Conservation (phyloP, 2,113 vertebrate species). For the Silurus asotus region DNA sequence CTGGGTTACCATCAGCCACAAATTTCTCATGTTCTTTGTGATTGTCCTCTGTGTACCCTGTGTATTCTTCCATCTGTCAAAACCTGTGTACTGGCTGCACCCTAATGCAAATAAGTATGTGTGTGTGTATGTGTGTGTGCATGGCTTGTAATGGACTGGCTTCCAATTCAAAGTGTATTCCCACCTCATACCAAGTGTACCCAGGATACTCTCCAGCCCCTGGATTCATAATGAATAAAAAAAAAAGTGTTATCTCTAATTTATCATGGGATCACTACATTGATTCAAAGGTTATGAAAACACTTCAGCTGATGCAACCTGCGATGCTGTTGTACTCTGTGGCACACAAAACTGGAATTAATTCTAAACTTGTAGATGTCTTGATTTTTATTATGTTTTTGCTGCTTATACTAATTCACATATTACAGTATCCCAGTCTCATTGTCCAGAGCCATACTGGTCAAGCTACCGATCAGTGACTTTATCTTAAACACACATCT, state of each 20-base stretch:
- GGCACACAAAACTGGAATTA: conserved; percentile 1
- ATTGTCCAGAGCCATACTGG: neutral
- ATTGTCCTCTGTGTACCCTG: neutral
- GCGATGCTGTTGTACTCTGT: neutral
- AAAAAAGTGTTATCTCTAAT: neutral
- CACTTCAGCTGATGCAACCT: neutral
- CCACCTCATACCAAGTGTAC: neutral
- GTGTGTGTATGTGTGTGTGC: conserved; percentile 3
- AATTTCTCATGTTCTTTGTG: neutral
- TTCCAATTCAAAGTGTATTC: neutral
- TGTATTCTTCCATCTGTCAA: neutral
- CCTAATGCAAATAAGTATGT: neutral
- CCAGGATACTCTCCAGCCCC: neutral
- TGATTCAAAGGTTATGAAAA: conserved; percentile 24
- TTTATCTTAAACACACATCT: neutral
- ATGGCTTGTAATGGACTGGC: neutral
- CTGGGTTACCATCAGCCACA: neutral
- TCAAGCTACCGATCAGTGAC: neutral
- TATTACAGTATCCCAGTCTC: neutral
- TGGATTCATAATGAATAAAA: conserved; percentile 8
- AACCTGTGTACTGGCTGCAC: neutral
- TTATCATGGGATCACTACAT: conserved; percentile 5
- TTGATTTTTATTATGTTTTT: neutral
- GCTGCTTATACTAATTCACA: neutral
- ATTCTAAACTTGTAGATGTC: neutral